A percentile compares a stretch with the other conserved stretches of the same genome.
phyloP scores from a whole-genome alignment of 1,140 invertebrate genomes.

The Drosophila lowei region DNA sequence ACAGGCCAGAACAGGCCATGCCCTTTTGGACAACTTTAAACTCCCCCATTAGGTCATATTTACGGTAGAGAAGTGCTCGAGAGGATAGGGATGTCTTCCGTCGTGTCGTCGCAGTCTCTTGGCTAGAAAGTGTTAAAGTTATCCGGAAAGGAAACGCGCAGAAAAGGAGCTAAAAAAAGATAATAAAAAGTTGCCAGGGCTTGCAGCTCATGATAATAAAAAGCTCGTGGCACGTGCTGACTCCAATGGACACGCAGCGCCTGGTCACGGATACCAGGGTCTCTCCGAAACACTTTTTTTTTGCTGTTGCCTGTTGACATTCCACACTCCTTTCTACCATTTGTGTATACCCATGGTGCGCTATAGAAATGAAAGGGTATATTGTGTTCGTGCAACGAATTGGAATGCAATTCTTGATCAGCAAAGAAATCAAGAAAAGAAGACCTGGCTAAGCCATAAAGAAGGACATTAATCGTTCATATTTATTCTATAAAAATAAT shows the following conservation, averaged over 20 bases:
- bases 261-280: conserved; percentile 64
- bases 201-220: conserved; percentile 77
- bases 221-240: conserved; percentile 71
- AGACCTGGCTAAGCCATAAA: too few relatives aligned
- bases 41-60: conserved; percentile 72
- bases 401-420: too few relatives aligned
- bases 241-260: conserved; percentile 70
- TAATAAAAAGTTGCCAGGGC: conserved; percentile 75
- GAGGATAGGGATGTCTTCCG: conserved; percentile 11
- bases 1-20: conserved; percentile 3
- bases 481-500: neutral
- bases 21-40: conserved; percentile 59
- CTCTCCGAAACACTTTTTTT: conserved; percentile 34
- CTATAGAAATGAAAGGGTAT: too few relatives aligned
- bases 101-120: neutral
- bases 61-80: conserved; percentile 58
- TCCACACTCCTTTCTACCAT: conserved; percentile 29
- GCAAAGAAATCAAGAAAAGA: too few relatives aligned
- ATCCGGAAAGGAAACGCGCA: conserved; percentile 13
- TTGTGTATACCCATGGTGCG: too few relatives aligned
- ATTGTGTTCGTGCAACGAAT: too few relatives aligned
- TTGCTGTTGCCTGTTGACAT: conserved; percentile 64
- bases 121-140: conserved; percentile 72
- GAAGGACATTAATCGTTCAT: too few relatives aligned
- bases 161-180: conserved; percentile 33